A percentile compares a stretch with the other conserved stretches of the same genome.
Conservation (phyloP, 2,888 invertebrate species). For the Ecdyonurus torrentis region DNA sequence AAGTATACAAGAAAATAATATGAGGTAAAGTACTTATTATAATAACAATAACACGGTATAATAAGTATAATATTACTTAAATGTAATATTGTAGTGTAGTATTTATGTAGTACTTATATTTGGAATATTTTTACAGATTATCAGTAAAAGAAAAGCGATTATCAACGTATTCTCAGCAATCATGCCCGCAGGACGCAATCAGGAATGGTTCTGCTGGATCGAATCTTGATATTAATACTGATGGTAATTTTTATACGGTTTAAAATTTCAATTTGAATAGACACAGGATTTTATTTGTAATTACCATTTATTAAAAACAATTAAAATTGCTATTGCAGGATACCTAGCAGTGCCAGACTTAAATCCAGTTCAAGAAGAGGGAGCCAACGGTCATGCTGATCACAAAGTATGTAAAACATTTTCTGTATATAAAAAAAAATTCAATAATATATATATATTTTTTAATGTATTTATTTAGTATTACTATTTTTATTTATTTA, state of each 20-base stretch:
- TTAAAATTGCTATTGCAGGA: neutral
- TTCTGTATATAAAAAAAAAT: too few relatives aligned
- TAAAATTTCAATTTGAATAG: neutral
- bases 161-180: conserved; percentile 1
- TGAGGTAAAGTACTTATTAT: too few relatives aligned
- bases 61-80: too few relatives aligned
- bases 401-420: neutral
- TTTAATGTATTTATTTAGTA: too few relatives aligned
- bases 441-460: too few relatives aligned
- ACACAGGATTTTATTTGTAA: neutral
- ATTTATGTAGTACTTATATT: too few relatives aligned
- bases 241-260: neutral
- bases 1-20: neutral
- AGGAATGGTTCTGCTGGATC: neutral
- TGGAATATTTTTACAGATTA: neutral
- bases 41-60: too few relatives aligned
- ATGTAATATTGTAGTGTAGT: too few relatives aligned
- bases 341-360: neutral
- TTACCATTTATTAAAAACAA: neutral
- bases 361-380: neutral
- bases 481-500: too few relatives aligned
- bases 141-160: neutral
- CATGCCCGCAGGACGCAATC: neutral
- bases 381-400: neutral
- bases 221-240: neutral